A percentile compares a stretch with the other conserved stretches of the same genome.
Evolutionary conservation across 2,113 vertebrate genomes (phyloP).

Genomic region (Electrona antarctica): DNA sequence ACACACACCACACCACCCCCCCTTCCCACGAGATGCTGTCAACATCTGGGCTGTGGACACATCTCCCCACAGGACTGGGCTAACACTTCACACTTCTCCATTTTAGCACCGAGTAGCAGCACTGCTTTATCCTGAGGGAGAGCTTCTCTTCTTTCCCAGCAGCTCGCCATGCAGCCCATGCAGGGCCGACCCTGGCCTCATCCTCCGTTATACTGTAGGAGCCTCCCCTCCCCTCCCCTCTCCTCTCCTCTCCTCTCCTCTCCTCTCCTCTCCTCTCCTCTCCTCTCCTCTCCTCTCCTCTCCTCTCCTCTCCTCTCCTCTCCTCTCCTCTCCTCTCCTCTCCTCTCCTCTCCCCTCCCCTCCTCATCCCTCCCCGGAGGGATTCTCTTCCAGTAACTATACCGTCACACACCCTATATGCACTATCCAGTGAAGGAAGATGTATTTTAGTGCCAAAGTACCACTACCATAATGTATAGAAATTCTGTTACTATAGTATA

Average conservation of each 20-base stretch:
- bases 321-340: conserved; percentile 17
- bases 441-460: no score
- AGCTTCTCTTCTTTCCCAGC: not conserved
- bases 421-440: no score
- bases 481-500: no score
- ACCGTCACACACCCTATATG: not conserved
- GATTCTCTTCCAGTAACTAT: conserved; percentile 30
- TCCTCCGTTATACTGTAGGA: conserved; percentile 32
- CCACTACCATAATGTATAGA: no score
- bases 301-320: conserved; percentile 24
- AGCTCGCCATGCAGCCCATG: not conserved
- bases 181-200: not conserved
- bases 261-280: conserved; percentile 12
- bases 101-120: conserved; percentile 29
- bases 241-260: conserved; percentile 22
- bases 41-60: conserved; percentile 64
- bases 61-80: conserved; percentile 41
- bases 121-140: conserved; percentile 27
- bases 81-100: conserved; percentile 44
- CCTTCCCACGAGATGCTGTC: conserved; percentile 42
- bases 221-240: conserved; percentile 19
- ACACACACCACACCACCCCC: conserved; percentile 27
- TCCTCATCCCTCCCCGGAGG: conserved; percentile 21
- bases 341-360: conserved; percentile 16
- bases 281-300: conserved; percentile 13